Conservation (phyloP, 2,797 vertebrate genomes). For the Lutjanus argentimaculatus region DNA sequence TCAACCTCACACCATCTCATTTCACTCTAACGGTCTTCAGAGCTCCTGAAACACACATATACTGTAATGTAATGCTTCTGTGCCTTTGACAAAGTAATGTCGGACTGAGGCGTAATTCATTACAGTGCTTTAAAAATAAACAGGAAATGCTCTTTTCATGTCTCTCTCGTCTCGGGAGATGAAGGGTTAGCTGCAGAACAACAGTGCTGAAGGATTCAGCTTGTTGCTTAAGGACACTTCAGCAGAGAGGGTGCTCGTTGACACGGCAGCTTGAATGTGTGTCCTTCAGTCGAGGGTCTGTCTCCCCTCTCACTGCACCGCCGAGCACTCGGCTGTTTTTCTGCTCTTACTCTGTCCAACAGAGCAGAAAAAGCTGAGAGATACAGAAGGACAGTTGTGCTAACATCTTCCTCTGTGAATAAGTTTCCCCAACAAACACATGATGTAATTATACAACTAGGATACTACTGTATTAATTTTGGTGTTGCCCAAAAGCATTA, state of each 20-base stretch:
- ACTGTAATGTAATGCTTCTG: background rate
- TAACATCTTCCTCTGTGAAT: conserved; percentile 36
- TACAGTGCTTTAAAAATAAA: conserved; percentile 14
- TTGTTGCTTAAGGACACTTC: conserved; percentile 68
- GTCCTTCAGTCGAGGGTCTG: conserved; percentile 50
- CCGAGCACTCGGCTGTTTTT: conserved; percentile 32
- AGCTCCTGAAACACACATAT: conserved; percentile 11
- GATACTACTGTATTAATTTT: background rate
- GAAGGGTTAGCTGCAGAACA: conserved; percentile 41
- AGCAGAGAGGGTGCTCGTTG: conserved; percentile 61
- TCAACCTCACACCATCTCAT: conserved; percentile 7
- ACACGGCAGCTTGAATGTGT: conserved; percentile 55
- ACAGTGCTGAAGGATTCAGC: conserved; percentile 46
- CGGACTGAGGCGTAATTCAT: background rate
- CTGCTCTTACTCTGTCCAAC: conserved; percentile 34
- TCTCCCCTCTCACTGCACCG: conserved; percentile 40
- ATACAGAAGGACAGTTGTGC: conserved; percentile 36
- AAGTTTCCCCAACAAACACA: background rate
- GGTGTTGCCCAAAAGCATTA: background rate
- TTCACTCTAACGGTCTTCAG: conserved; percentile 1
- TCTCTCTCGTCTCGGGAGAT: conserved; percentile 21
- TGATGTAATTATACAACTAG: background rate
- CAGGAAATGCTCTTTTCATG: conserved; percentile 21
- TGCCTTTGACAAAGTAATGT: conserved; percentile 6
- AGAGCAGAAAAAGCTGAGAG: conserved; percentile 36